These are phyloP conservation scores for Drosophila macrospina DNA, from an alignment of 2,888 invertebrate species.

Conservation along the genomic window DNA sequence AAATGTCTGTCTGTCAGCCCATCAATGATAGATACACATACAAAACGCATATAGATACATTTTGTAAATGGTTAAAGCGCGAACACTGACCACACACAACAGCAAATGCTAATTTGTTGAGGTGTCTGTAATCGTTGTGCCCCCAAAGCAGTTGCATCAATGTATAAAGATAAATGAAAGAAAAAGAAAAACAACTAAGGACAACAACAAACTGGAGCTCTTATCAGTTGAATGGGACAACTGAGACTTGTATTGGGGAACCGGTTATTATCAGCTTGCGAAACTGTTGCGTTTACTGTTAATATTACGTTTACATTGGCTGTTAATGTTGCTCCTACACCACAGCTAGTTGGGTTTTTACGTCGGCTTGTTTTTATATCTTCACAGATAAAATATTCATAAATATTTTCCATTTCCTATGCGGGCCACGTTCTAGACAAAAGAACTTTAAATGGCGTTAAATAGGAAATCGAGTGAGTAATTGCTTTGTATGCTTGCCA, in stretches of 20 bases:
- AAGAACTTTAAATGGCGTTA: conserved; percentile 49
- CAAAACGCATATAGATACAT: conserved; percentile 10
- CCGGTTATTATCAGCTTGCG: conserved; percentile 75
- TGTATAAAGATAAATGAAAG: conserved; percentile 25
- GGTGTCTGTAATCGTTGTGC: conserved; percentile 48
- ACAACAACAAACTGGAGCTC: conserved; percentile 29
- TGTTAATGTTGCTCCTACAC: not conserved
- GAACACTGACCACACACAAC: conserved; percentile 21
- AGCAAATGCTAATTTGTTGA: conserved; percentile 59
- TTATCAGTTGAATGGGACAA: conserved; percentile 52
- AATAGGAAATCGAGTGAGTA: conserved; percentile 58
- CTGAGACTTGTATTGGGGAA: conserved; percentile 36
- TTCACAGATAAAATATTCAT: not conserved
- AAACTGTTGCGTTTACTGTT: conserved; percentile 26
- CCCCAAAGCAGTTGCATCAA: conserved; percentile 57
- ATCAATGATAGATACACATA: conserved; percentile 12
- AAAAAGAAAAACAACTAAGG: conserved; percentile 41
- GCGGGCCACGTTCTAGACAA: conserved; percentile 50
- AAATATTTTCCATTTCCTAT: conserved; percentile 39
- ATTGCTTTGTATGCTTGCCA: conserved; percentile 51
- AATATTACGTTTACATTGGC: not conserved
- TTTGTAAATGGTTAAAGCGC: conserved; percentile 16
- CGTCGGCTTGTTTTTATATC: not conserved
- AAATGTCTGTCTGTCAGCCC: conserved; percentile 14
- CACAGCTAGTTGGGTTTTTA: conserved; percentile 23